Evolutionary conservation across 2,797 vertebrate genomes (phyloP).

Genomic region (Gambusia yucatana): DNA sequence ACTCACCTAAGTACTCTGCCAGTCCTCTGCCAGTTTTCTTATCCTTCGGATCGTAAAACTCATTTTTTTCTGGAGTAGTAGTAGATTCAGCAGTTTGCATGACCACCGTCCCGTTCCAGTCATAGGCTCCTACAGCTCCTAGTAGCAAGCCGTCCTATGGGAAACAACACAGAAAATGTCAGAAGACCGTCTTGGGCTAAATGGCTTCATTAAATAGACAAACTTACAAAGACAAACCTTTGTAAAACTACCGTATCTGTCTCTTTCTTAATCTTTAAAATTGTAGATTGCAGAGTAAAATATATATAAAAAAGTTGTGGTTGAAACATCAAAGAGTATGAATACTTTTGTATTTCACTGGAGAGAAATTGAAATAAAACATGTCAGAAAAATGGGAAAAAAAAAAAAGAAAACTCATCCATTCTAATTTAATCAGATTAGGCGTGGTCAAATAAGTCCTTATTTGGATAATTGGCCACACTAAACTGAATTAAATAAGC

Average conservation of each 20-base stretch:
- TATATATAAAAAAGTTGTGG: neutral
- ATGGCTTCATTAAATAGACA: neutral
- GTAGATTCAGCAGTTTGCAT: conserved; percentile 80
- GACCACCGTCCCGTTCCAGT: conserved; percentile 96
- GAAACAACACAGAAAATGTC: neutral
- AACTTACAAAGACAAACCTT: neutral
- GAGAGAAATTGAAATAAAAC: neutral
- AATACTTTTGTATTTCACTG: neutral
- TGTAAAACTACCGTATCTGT: neutral
- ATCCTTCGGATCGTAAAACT: conserved; percentile 81
- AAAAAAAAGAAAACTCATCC: neutral
- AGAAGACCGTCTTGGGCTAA: neutral
- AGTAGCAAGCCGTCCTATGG: conserved; percentile 88
- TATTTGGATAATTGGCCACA: conserved; percentile 24
- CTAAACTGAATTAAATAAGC: conserved; percentile 6
- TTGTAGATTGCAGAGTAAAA: neutral
- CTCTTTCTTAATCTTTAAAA: neutral
- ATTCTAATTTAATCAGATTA: conserved; percentile 27
- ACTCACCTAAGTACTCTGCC: conserved; percentile 91
- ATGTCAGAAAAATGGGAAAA: neutral
- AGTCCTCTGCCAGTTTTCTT: conserved; percentile 84
- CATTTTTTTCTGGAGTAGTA: conserved; percentile 77
- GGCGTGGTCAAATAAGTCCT: conserved; percentile 27
- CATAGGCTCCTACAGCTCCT: conserved; percentile 95
- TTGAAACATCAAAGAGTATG: neutral